These are phyloP conservation scores for Galendromus occidentalis DNA, from an alignment of 1,140 invertebrate species.

Conservation along the genomic window DNA sequence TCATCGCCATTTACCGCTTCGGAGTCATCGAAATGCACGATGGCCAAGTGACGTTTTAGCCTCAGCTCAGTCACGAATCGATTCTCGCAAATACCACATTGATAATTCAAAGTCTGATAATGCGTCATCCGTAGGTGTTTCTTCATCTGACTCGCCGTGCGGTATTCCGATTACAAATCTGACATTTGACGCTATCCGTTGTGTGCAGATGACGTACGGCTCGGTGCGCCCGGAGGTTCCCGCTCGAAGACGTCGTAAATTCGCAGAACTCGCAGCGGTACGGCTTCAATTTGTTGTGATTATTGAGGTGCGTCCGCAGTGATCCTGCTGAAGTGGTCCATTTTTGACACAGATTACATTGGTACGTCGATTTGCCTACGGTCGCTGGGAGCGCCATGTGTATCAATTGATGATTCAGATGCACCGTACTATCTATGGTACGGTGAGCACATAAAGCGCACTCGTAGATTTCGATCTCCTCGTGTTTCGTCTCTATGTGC, in stretches of 20 bases:
- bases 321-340: background rate
- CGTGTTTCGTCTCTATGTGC: background rate
- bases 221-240: background rate
- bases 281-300: background rate
- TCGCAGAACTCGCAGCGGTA: slow-evolving; percentile 5
- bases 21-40: background rate
- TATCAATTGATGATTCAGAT: background rate
- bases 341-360: background rate
- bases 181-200: background rate
- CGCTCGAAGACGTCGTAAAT: background rate
- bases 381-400: background rate
- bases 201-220: background rate
- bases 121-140: background rate
- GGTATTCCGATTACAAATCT: background rate
- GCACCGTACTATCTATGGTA: background rate
- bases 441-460: background rate
- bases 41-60: background rate
- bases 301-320: background rate
- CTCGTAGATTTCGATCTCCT: background rate
- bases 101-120: background rate
- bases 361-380: background rate
- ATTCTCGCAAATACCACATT: slow-evolving; percentile 1
- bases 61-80: slow-evolving; percentile 1
- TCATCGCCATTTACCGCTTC: background rate
- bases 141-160: background rate